Percentiles rank a stretch among this genome's conserved stretches.
Conservation (phyloP, 2,888 invertebrate species). For the Anthrax anthrax region DNA sequence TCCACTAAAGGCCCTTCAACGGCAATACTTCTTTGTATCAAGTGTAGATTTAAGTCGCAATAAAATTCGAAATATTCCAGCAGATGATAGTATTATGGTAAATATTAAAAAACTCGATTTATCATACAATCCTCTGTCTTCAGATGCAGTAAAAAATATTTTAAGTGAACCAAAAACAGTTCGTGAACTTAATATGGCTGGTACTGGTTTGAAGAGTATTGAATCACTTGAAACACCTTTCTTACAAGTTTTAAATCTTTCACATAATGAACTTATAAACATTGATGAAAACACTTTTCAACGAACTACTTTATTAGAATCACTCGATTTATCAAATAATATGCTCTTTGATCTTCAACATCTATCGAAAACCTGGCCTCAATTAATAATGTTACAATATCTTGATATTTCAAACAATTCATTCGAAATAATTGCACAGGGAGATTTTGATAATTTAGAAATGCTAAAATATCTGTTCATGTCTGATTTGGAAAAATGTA, state of each 20-base stretch:
- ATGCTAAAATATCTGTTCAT: conserved; percentile 51
- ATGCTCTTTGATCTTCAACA: conserved; percentile 44
- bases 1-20: conserved; percentile 64
- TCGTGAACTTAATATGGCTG: conserved; percentile 63
- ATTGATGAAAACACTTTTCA: conserved; percentile 56
- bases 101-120: conserved; percentile 77
- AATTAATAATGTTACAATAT: conserved; percentile 52
- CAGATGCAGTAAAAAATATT: conserved; percentile 58
- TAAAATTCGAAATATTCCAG: conserved; percentile 61
- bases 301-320: conserved; percentile 63
- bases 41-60: conserved; percentile 67
- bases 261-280: conserved; percentile 53
- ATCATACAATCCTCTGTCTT: conserved; percentile 67
- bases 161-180: conserved; percentile 81
- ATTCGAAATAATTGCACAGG: conserved; percentile 59
- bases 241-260: conserved; percentile 60
- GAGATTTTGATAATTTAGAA: conserved; percentile 57
- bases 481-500: conserved; percentile 50
- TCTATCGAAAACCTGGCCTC: conserved; percentile 52
- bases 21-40: conserved; percentile 70
- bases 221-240: conserved; percentile 73
- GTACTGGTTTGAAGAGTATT: conserved; percentile 55
- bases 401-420: conserved; percentile 76
- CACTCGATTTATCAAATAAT: conserved; percentile 64
- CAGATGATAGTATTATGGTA: conserved; percentile 73